Conservation (phyloP, 1,140 invertebrate species). For the Cydia fagiglandana region DNA sequence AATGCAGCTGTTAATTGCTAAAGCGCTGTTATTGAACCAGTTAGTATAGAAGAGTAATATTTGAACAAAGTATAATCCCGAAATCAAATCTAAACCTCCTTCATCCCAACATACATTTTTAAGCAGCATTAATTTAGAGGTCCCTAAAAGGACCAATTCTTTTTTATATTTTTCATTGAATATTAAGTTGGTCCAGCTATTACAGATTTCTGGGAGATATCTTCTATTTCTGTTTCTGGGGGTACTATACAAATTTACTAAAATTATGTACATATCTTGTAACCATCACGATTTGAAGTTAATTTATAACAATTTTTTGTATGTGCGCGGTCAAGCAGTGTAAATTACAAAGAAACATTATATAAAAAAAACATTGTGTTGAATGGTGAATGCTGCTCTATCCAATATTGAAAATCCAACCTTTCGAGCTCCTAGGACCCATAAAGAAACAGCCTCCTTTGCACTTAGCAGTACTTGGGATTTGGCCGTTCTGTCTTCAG, state of each 20-base stretch:
- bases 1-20: not conserved
- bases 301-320: slow-evolving; percentile 12
- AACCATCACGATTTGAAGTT: slow-evolving; percentile 6
- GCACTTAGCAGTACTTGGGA: slow-evolving; percentile 90
- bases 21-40: not conserved
- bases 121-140: not conserved
- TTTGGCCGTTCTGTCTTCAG: slow-evolving; percentile 81
- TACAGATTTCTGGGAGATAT: not conserved
- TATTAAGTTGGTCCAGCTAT: not conserved
- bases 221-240: no score
- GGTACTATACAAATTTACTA: not conserved
- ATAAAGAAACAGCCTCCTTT: slow-evolving; percentile 94
- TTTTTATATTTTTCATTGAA: not conserved
- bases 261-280: not conserved
- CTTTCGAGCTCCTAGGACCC: slow-evolving; percentile 93
- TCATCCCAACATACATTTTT: not conserved
- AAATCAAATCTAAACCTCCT: not conserved
- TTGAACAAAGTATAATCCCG: not conserved
- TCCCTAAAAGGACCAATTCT: not conserved
- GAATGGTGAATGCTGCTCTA: slow-evolving; percentile 45
- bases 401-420: slow-evolving; percentile 80
- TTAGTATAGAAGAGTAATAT: not conserved
- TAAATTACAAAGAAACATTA: slow-evolving; percentile 52
- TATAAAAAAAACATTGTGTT: slow-evolving; percentile 43
- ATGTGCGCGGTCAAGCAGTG: slow-evolving; percentile 59